Conservation (phyloP, 2,113 vertebrate species). For the Bagarius yarrelli region DNA sequence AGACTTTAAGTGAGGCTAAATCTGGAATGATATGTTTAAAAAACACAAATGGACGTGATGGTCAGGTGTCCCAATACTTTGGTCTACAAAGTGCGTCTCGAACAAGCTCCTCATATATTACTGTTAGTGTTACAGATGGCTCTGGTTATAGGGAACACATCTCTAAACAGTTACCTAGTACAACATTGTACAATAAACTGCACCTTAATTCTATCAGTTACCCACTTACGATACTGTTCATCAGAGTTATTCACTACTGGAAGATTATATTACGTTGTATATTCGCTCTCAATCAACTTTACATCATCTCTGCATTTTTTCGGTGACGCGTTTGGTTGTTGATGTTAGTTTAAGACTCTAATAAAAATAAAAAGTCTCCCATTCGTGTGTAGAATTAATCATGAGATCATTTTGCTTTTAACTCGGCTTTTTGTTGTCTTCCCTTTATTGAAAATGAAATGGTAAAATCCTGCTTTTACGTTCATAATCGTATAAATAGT, state of each 20-base stretch:
- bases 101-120: neutral
- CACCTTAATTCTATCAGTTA: slow-evolving; percentile 33
- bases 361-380: neutral
- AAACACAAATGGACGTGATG: too few species aligned
- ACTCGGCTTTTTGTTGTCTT: neutral
- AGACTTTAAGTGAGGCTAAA: too few species aligned
- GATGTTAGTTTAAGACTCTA: neutral
- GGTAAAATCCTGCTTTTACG: neutral
- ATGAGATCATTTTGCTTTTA: neutral
- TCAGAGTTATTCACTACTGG: neutral
- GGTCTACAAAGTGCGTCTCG: too few species aligned
- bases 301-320: slow-evolving; percentile 10
- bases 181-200: neutral
- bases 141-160: neutral
- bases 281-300: neutral
- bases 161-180: neutral
- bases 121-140: neutral
- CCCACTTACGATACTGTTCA: neutral
- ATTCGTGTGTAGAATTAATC: neutral
- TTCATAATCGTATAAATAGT: neutral
- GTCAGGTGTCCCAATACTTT: too few species aligned
- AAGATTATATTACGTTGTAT: neutral
- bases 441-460: neutral
- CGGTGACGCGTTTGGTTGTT: neutral
- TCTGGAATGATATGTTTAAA: too few species aligned